Evolutionary conservation across 2,113 vertebrate species (phyloP).

Genomic region (Xiphophorus couchianus): DNA sequence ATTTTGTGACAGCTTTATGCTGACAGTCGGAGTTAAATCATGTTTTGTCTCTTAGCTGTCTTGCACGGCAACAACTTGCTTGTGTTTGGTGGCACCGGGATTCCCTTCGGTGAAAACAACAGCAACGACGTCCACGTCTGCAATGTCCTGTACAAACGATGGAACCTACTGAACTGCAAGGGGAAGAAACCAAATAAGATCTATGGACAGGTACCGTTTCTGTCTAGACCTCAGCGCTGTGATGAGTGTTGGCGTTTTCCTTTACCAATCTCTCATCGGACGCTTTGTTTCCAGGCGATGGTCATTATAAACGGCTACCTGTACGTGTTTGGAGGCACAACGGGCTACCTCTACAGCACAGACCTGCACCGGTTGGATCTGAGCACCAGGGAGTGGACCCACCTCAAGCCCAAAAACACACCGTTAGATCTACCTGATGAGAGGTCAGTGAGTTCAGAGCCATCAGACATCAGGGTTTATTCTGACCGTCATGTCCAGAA

Average conservation of each 20-base stretch:
- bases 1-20: background rate
- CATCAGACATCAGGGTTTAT: background rate
- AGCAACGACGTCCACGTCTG: constrained; percentile 97
- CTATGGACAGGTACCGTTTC: constrained; percentile 90
- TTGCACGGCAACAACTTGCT: constrained; percentile 95
- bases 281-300: constrained; percentile 86
- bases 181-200: constrained; percentile 97
- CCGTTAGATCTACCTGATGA: constrained; percentile 94
- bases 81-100: constrained; percentile 96
- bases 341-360: constrained; percentile 96
- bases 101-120: constrained; percentile 97
- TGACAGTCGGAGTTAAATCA: background rate
- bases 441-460: constrained; percentile 72
- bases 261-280: background rate
- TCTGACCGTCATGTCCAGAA: background rate
- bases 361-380: constrained; percentile 96
- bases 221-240: background rate
- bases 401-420: constrained; percentile 93
- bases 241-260: background rate
- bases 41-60: constrained; percentile 80
- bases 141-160: constrained; percentile 94
- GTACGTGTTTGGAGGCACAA: constrained; percentile 98
- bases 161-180: constrained; percentile 93
- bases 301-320: constrained; percentile 95
- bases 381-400: constrained; percentile 92